These are phyloP conservation scores for Gobio occitaniae DNA, from an alignment of 2,797 vertebrate genomes.

Conservation along the genomic window DNA sequence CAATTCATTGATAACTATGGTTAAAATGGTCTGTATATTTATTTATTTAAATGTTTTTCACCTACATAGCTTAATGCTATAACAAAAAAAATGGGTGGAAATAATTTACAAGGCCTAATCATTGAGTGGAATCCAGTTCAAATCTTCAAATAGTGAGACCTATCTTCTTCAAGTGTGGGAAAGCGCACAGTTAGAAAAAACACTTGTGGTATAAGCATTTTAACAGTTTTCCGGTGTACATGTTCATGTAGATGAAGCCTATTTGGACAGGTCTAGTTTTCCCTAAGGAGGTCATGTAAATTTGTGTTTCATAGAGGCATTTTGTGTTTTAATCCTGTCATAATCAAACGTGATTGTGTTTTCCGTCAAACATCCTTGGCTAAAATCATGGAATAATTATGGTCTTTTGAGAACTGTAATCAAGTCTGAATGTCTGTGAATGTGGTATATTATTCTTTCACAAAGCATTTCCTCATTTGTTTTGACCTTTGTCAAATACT, in stretches of 20 bases:
- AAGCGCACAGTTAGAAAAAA: too few species aligned
- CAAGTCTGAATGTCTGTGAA: not conserved
- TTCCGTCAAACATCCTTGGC: not conserved
- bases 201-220: not conserved
- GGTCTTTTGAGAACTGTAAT: not conserved
- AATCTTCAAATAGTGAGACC: too few species aligned
- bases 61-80: too few species aligned
- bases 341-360: not conserved
- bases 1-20: too few species aligned
- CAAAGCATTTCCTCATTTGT: not conserved
- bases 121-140: too few species aligned
- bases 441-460: not conserved
- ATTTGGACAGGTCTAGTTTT: constrained; percentile 8
- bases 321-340: constrained; percentile 6
- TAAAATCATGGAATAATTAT: not conserved
- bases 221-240: not conserved
- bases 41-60: too few species aligned
- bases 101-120: too few species aligned
- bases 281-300: not conserved
- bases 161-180: too few species aligned
- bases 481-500: constrained; percentile 4
- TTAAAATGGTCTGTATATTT: too few species aligned
- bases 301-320: not conserved
- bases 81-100: too few species aligned
- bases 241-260: not conserved